These are phyloP conservation scores for Drosophila tropicalis DNA, from an alignment of 1,140 invertebrate genomes.

Conservation along the genomic window DNA sequence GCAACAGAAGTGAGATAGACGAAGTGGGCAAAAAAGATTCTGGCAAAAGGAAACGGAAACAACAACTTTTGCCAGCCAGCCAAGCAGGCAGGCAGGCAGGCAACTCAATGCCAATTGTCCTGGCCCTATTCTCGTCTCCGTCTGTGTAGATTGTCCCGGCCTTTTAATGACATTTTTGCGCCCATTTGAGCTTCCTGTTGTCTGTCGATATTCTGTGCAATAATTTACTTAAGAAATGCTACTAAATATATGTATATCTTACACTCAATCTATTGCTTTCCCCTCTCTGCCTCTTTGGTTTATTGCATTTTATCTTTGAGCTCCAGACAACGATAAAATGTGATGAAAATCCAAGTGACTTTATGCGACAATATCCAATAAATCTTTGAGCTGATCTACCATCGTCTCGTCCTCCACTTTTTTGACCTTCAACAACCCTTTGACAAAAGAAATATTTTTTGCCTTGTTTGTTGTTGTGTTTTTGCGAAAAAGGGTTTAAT, in stretches of 20 bases:
- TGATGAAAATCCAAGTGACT: slow-evolving; percentile 67
- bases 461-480: slow-evolving; percentile 57
- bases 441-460: slow-evolving; percentile 22
- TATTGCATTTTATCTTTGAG: slow-evolving; percentile 72
- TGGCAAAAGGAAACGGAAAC: slow-evolving; percentile 70
- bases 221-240: slow-evolving; percentile 77
- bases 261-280: slow-evolving; percentile 29
- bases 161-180: slow-evolving; percentile 78
- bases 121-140: slow-evolving; percentile 27
- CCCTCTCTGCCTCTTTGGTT: slow-evolving; percentile 36
- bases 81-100: slow-evolving; percentile 13
- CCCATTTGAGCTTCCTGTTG: slow-evolving; percentile 71
- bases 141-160: slow-evolving; percentile 1
- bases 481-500: slow-evolving; percentile 71
- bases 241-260: slow-evolving; percentile 53
- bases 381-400: slow-evolving; percentile 45
- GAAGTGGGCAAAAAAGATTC: slow-evolving; percentile 46
- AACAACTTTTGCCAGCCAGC: slow-evolving; percentile 63
- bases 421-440: slow-evolving; percentile 54
- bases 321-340: slow-evolving; percentile 70
- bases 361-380: slow-evolving; percentile 76
- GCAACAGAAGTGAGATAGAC: slow-evolving; percentile 39
- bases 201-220: slow-evolving; percentile 64
- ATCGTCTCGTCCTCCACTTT: neutral
- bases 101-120: slow-evolving; percentile 16